Conservation (phyloP, 2,797 vertebrate genomes). For the Varecia variegata region DNA sequence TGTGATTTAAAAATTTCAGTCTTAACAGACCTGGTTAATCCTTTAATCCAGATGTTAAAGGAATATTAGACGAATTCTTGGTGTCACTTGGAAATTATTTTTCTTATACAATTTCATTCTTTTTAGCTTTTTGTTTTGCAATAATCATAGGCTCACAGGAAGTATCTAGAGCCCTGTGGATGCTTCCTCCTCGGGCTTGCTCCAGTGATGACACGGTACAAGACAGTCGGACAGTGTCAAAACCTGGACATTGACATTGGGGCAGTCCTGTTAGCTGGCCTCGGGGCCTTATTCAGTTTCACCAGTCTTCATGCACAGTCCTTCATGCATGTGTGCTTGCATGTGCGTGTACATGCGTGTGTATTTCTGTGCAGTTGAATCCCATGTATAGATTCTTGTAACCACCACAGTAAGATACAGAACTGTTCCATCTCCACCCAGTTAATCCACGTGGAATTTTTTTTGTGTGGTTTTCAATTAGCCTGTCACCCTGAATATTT, state of each 20-base stretch:
- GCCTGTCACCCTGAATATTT: neutral
- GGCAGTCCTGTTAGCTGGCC: neutral
- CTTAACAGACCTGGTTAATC: too few relatives aligned
- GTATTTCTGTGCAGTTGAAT: neutral
- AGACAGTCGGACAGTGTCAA: neutral
- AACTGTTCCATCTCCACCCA: too few relatives aligned
- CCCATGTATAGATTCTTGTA: rapidly evolving
- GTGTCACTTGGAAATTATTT: neutral
- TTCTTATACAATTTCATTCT: neutral
- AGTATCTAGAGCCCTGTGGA: neutral
- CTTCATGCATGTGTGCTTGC: rapidly evolving
- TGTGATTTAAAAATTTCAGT: neutral
- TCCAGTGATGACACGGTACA: rapidly evolving
- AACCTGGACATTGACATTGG: neutral
- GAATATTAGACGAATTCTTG: neutral
- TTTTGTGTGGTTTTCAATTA: neutral
- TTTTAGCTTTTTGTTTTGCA: neutral
- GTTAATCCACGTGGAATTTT: neutral
- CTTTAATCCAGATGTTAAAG: neutral
- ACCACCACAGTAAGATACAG: too few relatives aligned
- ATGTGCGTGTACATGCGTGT: neutral
- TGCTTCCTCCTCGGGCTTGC: neutral
- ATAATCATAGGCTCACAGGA: neutral
- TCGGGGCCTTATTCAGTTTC: neutral
- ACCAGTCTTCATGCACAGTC: rapidly evolving